Conservation (phyloP, 1,140 invertebrate genomes). For the Palaemon carinicauda region DNA sequence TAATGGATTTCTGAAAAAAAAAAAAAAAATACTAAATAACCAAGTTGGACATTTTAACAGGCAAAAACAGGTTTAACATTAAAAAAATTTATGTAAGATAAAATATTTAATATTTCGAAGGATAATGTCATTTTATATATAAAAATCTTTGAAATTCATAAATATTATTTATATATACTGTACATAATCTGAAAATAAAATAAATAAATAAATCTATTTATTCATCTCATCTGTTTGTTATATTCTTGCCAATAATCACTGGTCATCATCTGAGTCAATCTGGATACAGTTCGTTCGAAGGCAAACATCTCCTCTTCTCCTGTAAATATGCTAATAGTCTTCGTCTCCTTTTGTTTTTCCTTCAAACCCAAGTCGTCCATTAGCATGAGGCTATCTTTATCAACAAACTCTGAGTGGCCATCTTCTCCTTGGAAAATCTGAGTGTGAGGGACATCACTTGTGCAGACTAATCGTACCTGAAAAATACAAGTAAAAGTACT, state of each 20-base stretch:
- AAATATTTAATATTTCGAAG: neutral
- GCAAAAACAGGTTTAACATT: too few relatives aligned
- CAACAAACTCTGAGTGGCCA: slow-evolving; percentile 63
- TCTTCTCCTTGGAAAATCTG: slow-evolving; percentile 74
- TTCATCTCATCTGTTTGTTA: slow-evolving; percentile 26
- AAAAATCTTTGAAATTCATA: neutral
- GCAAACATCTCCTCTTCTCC: slow-evolving; percentile 98
- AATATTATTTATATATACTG: neutral
- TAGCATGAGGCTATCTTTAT: slow-evolving; percentile 79
- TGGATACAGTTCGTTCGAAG: slow-evolving; percentile 90
- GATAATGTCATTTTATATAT: too few relatives aligned
- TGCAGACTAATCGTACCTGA: slow-evolving; percentile 77
- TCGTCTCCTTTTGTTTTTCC: slow-evolving; percentile 65
- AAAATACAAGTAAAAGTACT: neutral
- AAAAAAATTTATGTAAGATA: neutral
- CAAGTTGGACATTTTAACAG: too few relatives aligned
- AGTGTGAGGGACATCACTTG: slow-evolving; percentile 78
- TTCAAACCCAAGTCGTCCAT: slow-evolving; percentile 94
- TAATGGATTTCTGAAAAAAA: too few relatives aligned
- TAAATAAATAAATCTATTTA: neutral
- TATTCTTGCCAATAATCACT: slow-evolving; percentile 55
- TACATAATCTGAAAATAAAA: too few relatives aligned
- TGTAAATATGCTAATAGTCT: slow-evolving; percentile 82
- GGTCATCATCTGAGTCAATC: slow-evolving; percentile 83
- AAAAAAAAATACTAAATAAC: too few relatives aligned